These are phyloP conservation scores for Heliangelus exortis DNA, from an alignment of 2,797 vertebrate species.

Conservation along the genomic window DNA sequence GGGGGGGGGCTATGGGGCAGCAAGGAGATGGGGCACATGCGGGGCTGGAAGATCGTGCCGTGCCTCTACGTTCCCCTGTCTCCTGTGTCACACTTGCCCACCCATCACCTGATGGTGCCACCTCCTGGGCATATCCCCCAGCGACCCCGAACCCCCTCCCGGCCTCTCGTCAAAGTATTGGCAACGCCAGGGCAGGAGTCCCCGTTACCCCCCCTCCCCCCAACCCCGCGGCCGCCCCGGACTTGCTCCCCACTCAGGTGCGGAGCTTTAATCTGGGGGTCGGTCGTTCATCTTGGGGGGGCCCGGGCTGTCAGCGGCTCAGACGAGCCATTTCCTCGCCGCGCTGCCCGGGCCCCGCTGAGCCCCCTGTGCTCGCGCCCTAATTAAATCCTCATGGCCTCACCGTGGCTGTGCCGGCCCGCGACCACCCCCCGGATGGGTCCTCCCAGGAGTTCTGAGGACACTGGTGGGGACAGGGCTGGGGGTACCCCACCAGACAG, in stretches of 20 bases:
- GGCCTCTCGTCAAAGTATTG: background rate
- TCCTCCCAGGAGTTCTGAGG: background rate
- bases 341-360: slow-evolving; percentile 68
- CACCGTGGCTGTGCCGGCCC: background rate
- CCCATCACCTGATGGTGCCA: background rate
- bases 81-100: too few relatives aligned
- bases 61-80: rapidly evolving
- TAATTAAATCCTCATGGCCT: slow-evolving; percentile 78
- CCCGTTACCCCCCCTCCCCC: too few relatives aligned
- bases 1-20: background rate
- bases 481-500: rapidly evolving
- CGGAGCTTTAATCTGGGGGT: slow-evolving; percentile 83
- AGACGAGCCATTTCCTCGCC: slow-evolving; percentile 89
- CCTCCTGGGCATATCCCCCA: rapidly evolving
- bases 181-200: background rate
- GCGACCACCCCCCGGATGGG: background rate
- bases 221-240: background rate
- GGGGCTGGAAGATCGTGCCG: too few relatives aligned
- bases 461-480: too few relatives aligned
- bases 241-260: slow-evolving; percentile 80
- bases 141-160: rapidly evolving
- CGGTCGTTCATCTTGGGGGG: slow-evolving; percentile 87
- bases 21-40: too few relatives aligned
- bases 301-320: slow-evolving; percentile 84
- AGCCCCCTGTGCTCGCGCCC: slow-evolving; percentile 48